Base-by-base conservation (phyloP, 1,140 invertebrate genomes). In the Pseudachorutes palmiensis region DNA sequence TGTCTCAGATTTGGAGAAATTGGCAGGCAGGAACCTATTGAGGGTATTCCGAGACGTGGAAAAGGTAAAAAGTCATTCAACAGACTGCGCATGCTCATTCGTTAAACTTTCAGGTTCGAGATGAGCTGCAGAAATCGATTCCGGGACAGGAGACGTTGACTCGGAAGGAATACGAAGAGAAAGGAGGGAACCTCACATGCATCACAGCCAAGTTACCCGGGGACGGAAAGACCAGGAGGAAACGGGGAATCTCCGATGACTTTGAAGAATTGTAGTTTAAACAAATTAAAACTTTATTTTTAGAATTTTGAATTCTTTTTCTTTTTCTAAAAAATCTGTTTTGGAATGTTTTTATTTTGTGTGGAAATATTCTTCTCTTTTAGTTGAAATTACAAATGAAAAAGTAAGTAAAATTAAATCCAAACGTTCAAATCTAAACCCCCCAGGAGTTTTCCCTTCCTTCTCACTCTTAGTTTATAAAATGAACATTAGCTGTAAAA, bases 21-120 rank as follows among this genome's bases (percentile, higher is more conserved):
- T 83, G 28, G 76, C 80, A 16, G 80, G 81, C 0, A 67, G 74
- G 49, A 83, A 83, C 73, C 70, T 83, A 19, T 60, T 83, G n/a
- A 68, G 81, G 26, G 82, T 81, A 19, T 78, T 82, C 65, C 76
- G 71, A 65, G 72, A 75, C 62, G 80, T 78, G 0, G 81, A 83
- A 75, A 70, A 79, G 74, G 81, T 82, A 69, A 29, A 16, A 24
- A 14, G 5, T 57, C 22, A 12, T 22, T 22, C 5, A 24, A 62
- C 33, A 59, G 32, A 14, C 32, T 32, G 16, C 19, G 9, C 14
- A n/a, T 65, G 5, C 19, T 36, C 22, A 48, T 65, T 24, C 14
- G 22, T 22, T 64, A 33, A 12, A 62, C 12, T 41, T 24, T 33
- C 2, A 67, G 65, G 60, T 62, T 22, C 60, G 67, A 29, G 67